phyloP scores from a whole-genome alignment of 2,113 vertebrate species.

The Seriola dumerili region DNA sequence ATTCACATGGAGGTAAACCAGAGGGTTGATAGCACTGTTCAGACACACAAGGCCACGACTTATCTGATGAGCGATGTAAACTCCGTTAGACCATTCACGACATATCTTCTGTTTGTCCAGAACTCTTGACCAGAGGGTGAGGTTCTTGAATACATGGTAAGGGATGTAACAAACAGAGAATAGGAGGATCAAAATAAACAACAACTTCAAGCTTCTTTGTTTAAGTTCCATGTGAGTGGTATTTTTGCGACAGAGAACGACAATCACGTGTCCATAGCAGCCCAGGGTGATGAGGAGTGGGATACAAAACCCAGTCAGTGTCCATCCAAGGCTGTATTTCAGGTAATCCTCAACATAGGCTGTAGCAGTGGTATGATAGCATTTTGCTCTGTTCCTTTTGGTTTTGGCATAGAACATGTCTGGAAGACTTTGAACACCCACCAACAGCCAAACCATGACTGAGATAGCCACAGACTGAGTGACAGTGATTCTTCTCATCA shows the following conservation, averaged over 20 bases:
- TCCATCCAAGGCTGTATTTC: slow-evolving; percentile 78
- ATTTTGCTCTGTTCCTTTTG: slow-evolving; percentile 22
- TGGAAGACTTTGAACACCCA: slow-evolving; percentile 77
- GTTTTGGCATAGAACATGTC: slow-evolving; percentile 83
- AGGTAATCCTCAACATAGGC: slow-evolving; percentile 63
- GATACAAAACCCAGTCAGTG: slow-evolving; percentile 81
- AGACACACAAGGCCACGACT: slow-evolving; percentile 85
- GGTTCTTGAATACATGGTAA: slow-evolving; percentile 84
- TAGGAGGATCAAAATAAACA: slow-evolving; percentile 83
- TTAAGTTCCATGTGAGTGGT: slow-evolving; percentile 73
- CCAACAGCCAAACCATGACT: slow-evolving; percentile 78
- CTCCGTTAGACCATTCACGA: slow-evolving; percentile 39
- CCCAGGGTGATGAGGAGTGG: slow-evolving; percentile 83
- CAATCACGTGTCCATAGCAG: slow-evolving; percentile 85
- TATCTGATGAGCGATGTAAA: slow-evolving; percentile 85
- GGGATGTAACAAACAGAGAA: slow-evolving; percentile 87
- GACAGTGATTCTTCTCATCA: slow-evolving; percentile 73
- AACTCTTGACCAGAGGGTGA: slow-evolving; percentile 75
- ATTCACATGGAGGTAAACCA: slow-evolving; percentile 83
- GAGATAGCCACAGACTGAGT: slow-evolving; percentile 57
- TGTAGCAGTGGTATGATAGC: slow-evolving; percentile 71
- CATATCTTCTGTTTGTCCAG: slow-evolving; percentile 61
- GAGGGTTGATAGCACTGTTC: slow-evolving; percentile 87
- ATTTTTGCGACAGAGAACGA: slow-evolving; percentile 73
- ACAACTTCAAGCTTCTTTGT: slow-evolving; percentile 80